Evolutionary conservation across 2,113 vertebrate species (phyloP).

Genomic region (Elgaria multicarinata): DNA sequence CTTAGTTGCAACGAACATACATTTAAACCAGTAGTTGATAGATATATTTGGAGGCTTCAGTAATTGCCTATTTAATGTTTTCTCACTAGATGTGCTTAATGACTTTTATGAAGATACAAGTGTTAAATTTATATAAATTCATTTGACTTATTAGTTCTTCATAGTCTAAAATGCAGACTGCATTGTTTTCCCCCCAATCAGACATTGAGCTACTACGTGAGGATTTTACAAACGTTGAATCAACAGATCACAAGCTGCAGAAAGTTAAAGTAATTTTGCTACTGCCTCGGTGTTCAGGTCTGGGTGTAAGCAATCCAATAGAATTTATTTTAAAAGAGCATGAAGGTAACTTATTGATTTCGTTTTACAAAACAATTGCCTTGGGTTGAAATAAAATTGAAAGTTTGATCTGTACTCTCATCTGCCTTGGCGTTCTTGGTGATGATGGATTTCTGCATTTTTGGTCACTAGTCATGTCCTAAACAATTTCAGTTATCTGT

Average conservation of each 20-base stretch:
- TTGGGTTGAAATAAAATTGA: not conserved
- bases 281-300: slow-evolving; percentile 85
- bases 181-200: slow-evolving; percentile 54
- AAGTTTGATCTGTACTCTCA: too few species aligned
- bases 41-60: not conserved
- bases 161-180: not conserved
- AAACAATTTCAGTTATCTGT: not conserved
- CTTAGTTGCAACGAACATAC: slow-evolving; percentile 30
- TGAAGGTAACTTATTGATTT: slow-evolving; percentile 77
- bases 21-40: not conserved
- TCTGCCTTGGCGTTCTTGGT: not conserved
- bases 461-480: not conserved
- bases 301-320: slow-evolving; percentile 87
- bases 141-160: not conserved
- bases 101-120: too few species aligned
- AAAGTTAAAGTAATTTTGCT: slow-evolving; percentile 85
- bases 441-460: not conserved
- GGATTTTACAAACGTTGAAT: slow-evolving; percentile 79
- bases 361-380: not conserved
- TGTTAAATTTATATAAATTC: not conserved
- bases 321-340: slow-evolving; percentile 89
- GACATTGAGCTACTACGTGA: slow-evolving; percentile 86
- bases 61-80: not conserved
- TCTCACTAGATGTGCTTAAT: not conserved
- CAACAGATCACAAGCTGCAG: slow-evolving; percentile 75